phyloP scores from a whole-genome alignment of 2,113 vertebrate genomes.

The Antennarius striatus region DNA sequence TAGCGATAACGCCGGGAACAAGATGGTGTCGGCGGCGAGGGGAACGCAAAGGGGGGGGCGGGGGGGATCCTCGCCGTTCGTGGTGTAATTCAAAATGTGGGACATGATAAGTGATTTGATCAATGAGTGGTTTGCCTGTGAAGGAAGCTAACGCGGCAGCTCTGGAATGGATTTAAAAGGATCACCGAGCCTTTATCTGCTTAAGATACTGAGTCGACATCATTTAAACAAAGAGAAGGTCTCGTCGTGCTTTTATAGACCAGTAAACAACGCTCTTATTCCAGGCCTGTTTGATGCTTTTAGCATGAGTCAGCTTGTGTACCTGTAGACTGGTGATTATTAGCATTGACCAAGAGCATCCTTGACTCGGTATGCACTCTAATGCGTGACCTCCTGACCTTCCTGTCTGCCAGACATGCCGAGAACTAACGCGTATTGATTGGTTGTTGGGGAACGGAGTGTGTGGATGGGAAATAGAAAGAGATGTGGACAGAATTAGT shows the following conservation, averaged over 20 bases:
- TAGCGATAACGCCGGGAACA: background rate
- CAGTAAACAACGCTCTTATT: conserved; percentile 2
- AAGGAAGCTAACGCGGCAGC: conserved; percentile 12
- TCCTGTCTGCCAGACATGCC: conserved; percentile 28
- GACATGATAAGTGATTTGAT: conserved; percentile 14
- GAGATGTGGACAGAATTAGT: conserved; percentile 31
- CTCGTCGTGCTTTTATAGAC: conserved; percentile 27
- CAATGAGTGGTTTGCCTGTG: conserved; percentile 35
- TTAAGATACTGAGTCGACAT: conserved; percentile 51
- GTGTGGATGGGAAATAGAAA: background rate
- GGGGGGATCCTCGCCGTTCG: background rate
- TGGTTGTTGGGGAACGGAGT: conserved; percentile 13
- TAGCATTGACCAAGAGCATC: conserved; percentile 10
- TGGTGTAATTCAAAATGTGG: conserved; percentile 21
- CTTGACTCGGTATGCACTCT: conserved; percentile 26
- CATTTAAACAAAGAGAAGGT: conserved; percentile 32
- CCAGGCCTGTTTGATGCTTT: conserved; percentile 7
- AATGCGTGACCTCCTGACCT: conserved; percentile 44
- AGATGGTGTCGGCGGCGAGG: background rate
- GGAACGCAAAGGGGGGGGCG: background rate
- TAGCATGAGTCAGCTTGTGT: background rate
- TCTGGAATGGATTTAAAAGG: conserved; percentile 54
- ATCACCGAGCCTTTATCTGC: conserved; percentile 58
- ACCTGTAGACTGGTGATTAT: conserved; percentile 34
- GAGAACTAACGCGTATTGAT: conserved; percentile 54